Conservation (phyloP, 2,113 vertebrate species). For the Neotragus pygmaeus region DNA sequence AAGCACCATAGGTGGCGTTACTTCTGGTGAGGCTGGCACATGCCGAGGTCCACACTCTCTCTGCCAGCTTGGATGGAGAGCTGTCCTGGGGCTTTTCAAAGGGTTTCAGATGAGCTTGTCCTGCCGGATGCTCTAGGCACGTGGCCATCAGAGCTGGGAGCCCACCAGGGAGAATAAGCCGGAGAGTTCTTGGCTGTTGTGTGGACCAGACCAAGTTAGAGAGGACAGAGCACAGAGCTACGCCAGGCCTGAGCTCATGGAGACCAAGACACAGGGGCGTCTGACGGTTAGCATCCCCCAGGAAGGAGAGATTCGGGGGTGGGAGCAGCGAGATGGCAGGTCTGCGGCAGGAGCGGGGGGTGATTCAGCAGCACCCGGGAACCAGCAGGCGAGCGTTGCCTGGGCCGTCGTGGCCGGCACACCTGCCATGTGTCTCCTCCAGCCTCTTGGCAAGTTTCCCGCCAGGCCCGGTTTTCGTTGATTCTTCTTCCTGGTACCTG, state of each 20-base stretch:
- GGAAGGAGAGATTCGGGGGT: background rate
- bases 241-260: background rate
- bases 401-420: background rate
- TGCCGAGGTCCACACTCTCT: rapidly evolving
- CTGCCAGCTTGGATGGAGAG: background rate
- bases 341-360: background rate
- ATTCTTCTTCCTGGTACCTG: background rate
- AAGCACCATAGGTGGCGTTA: background rate
- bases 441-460: background rate
- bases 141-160: background rate
- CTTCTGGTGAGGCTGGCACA: background rate
- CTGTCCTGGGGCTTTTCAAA: background rate
- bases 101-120: background rate
- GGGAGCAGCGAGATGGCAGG: background rate
- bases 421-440: background rate
- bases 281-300: rapidly evolving
- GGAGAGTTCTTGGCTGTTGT: background rate
- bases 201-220: background rate
- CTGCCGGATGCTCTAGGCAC: rapidly evolving
- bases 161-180: background rate
- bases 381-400: background rate
- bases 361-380: rapidly evolving
- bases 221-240: background rate
- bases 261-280: background rate
- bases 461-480: rapidly evolving